Conservation (phyloP, 2,888 invertebrate species). For the Sarcophaga rosellei region DNA sequence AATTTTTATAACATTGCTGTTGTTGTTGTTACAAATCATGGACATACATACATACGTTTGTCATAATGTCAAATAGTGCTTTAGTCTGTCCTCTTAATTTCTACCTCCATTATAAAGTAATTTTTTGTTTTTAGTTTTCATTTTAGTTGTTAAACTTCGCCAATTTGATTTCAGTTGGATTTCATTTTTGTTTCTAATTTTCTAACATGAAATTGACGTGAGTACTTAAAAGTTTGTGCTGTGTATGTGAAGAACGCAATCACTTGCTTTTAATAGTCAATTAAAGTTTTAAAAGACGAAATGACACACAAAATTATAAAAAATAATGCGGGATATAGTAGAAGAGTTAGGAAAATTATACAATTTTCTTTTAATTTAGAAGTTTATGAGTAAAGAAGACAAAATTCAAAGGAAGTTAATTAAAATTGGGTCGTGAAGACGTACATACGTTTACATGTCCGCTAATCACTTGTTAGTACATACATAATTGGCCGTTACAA, state of each 20-base stretch:
- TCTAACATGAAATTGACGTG: constrained; percentile 40
- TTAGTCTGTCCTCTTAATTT: neutral
- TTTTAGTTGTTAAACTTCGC: too few species aligned
- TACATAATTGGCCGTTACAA: too few species aligned
- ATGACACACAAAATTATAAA: neutral
- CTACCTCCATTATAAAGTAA: too few species aligned
- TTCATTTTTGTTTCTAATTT: neutral
- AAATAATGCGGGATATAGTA: neutral
- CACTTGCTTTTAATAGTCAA: neutral
- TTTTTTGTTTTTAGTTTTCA: too few species aligned
- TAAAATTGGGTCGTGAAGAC: neutral
- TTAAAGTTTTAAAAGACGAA: neutral
- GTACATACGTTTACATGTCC: too few species aligned
- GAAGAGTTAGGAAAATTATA: neutral
- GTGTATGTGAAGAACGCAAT: neutral
- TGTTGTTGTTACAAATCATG: constrained; percentile 29
- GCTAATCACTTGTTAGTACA: too few species aligned
- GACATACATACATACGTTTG: neutral
- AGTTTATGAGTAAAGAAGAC: neutral
- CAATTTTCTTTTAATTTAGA: neutral
- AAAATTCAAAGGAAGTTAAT: neutral
- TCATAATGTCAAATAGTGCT: constrained; percentile 40
- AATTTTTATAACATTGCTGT: neutral
- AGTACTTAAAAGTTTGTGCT: constrained; percentile 16
- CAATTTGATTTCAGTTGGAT: constrained; percentile 4